Conservation (phyloP, 2,888 invertebrate genomes). For the Fragum sueziense region DNA sequence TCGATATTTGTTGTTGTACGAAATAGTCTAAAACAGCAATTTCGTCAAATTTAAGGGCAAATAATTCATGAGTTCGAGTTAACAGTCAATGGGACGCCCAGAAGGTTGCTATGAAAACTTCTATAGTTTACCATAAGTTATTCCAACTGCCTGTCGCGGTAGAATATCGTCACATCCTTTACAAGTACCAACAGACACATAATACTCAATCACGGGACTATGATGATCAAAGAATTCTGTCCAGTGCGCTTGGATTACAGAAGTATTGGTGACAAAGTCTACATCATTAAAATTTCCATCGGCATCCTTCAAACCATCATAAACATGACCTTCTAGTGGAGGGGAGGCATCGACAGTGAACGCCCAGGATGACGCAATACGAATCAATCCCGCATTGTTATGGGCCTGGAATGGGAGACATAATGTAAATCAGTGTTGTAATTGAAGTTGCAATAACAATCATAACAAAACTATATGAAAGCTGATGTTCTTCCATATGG, state of each 20-base stretch:
- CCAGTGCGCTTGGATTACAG: conserved; percentile 56
- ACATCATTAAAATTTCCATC: conserved; percentile 36
- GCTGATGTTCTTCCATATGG: too few relatives aligned
- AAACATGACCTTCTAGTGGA: conserved; percentile 58
- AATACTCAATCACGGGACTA: conserved; percentile 55
- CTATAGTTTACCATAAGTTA: conserved; percentile 42
- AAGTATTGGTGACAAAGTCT: conserved; percentile 54
- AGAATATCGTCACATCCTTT: conserved; percentile 58
- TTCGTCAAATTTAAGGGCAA: too few relatives aligned
- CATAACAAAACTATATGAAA: too few relatives aligned
- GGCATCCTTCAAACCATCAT: conserved; percentile 44
- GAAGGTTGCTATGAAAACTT: too few relatives aligned
- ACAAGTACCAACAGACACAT: conserved; percentile 58
- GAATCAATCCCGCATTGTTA: conserved; percentile 58
- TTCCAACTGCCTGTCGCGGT: conserved; percentile 52
- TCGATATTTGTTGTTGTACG: too few relatives aligned
- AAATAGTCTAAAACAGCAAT: too few relatives aligned
- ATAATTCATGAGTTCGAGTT: too few relatives aligned
- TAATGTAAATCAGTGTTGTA: too few relatives aligned
- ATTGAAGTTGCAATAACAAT: neutral
- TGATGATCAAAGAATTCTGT: conserved; percentile 65
- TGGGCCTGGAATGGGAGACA: conserved; percentile 57
- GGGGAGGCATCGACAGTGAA: conserved; percentile 60
- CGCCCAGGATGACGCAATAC: conserved; percentile 61
- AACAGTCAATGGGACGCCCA: too few relatives aligned